Evolutionary conservation across 2,888 invertebrate genomes (phyloP).

Genomic region (Magallana nippona): DNA sequence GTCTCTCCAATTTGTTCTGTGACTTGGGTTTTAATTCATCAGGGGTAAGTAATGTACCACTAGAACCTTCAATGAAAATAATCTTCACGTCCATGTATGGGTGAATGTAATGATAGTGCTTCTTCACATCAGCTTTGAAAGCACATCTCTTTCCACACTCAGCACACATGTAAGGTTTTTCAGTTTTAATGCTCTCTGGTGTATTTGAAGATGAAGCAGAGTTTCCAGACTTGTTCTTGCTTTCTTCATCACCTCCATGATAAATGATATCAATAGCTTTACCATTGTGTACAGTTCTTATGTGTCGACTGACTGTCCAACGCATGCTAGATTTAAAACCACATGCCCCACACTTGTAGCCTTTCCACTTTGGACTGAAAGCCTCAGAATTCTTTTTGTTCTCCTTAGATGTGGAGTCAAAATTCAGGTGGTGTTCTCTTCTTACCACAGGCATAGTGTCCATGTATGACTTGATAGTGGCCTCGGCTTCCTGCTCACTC

Average conservation of each 20-base stretch:
- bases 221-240: conserved; percentile 1
- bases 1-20: conserved; percentile 30
- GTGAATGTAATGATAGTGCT: conserved; percentile 74
- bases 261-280: conserved; percentile 63
- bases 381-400: conserved; percentile 37
- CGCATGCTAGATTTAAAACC: conserved; percentile 96
- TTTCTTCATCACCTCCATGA: conserved; percentile 35
- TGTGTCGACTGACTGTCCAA: conserved; percentile 98
- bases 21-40: conserved; percentile 35
- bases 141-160: conserved; percentile 71
- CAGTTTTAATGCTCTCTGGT: conserved; percentile 37
- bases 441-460: conserved; percentile 66
- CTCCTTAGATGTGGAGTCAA: conserved; percentile 25
- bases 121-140: conserved; percentile 71
- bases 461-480: conserved; percentile 74
- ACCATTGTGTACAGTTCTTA: conserved; percentile 82
- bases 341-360: conserved; percentile 95
- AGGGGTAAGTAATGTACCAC: conserved; percentile 38
- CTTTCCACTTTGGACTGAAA: conserved; percentile 45
- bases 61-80: conserved; percentile 61
- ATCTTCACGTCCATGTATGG: conserved; percentile 70
- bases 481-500: conserved; percentile 73
- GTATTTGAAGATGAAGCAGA: background rate
- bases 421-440: conserved; percentile 69
- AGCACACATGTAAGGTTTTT: conserved; percentile 71